Evolutionary conservation across 2,113 vertebrate species (phyloP), one percentile per base, ranked within the genome.

Genomic region (Esox niger): DNA sequence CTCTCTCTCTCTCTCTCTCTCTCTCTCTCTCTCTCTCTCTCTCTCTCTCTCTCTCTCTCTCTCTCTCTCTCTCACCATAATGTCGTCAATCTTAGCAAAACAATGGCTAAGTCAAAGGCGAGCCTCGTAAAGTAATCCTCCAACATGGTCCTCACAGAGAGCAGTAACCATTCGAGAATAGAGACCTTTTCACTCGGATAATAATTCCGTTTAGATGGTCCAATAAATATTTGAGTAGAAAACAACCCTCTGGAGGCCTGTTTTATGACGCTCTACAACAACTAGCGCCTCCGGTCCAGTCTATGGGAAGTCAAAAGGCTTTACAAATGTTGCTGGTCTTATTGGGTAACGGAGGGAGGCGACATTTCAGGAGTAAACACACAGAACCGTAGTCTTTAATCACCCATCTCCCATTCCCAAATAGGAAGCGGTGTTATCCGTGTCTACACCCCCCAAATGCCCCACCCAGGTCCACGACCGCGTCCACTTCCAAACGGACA

Each of bases 181-280:
- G 71, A 76, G 64, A 68, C 52, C 49, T 74, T 74, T 74, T 68
- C 60, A 52, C 62, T 2, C 0, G 43, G 60, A 75, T 71, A 64
- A 32, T 76, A 75, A 49, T 61, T 71, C 75, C 23, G 62, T 55
- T 72, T 82, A 84, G 79, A 86, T 65, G 49, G 79, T 38, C 73
- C 77, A 77, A 78, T 85, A 85, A 79, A 87, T 82, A 79, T 68
- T 72, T 68, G 79, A 85, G 82, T 47, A n/a, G 71, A 62, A 58
- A 82, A 79, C 77, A 61, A 71, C 67, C 71, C 81, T 83, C 82
- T 70, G 68, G 78, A 86, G 84, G 71, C 1, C 67, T 66, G 77
- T 81, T 86, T 82, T 78, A 86, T 49, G 57, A 69, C 29, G 33
- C 83, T 73, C 78, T 79, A 79, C 69, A 84, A 85, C 80, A 84